These are phyloP conservation scores for Micropoecilia bifurca DNA, from an alignment of 2,797 vertebrate genomes.

Conservation along the genomic window DNA sequence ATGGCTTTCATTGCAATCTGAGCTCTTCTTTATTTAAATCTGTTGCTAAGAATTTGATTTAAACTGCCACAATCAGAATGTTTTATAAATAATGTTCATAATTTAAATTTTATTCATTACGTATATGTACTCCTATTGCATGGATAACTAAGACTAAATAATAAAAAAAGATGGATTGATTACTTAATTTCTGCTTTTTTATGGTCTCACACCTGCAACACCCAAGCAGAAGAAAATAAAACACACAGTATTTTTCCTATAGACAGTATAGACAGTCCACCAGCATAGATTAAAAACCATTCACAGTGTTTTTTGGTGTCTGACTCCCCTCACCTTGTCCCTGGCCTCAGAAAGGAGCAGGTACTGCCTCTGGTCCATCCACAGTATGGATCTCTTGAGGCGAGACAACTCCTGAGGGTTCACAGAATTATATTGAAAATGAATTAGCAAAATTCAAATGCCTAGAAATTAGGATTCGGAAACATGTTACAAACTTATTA, in stretches of 20 bases:
- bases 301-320: neutral
- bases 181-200: neutral
- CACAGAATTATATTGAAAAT: conserved; percentile 40
- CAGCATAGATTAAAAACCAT: neutral
- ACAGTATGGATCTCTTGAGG: conserved; percentile 94
- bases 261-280: conserved; percentile 10
- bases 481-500: neutral
- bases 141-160: neutral
- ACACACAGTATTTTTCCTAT: neutral
- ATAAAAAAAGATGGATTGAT: neutral
- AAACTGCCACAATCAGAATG: neutral
- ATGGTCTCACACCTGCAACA: neutral
- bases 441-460: neutral
- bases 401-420: conserved; percentile 87
- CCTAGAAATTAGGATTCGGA: neutral
- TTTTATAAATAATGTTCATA: neutral
- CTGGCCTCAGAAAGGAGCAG: conserved; percentile 91
- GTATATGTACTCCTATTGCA: neutral
- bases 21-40: neutral
- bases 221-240: neutral
- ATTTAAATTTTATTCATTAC: neutral
- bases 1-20: neutral
- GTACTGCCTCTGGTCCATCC: conserved; percentile 92
- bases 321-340: conserved; percentile 84
- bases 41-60: neutral